A percentile compares a stretch with the other conserved stretches of the same genome.
Evolutionary conservation across 2,888 invertebrate genomes (phyloP).

Genomic region (Trachelus stipa): DNA sequence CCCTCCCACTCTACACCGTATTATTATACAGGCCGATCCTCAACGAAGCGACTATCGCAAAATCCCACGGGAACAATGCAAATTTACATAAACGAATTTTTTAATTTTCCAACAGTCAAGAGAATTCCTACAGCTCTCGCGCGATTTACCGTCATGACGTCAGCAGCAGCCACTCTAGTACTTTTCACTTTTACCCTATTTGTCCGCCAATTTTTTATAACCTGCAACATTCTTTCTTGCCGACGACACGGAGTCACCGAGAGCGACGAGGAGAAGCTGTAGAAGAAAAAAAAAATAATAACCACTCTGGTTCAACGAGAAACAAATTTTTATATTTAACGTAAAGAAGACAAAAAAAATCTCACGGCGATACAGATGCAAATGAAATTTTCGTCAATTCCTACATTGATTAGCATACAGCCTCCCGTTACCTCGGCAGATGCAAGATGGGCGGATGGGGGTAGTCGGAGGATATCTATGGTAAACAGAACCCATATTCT

Average conservation of each 20-base stretch:
- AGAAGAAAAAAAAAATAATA: too few relatives aligned
- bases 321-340: neutral
- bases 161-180: neutral
- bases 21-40: neutral
- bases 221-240: neutral
- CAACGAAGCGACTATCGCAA: constrained; percentile 9
- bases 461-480: too few relatives aligned
- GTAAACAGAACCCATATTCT: too few relatives aligned
- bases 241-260: neutral
- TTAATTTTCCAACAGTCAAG: constrained; percentile 6
- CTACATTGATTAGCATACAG: neutral
- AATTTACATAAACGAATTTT: constrained; percentile 9
- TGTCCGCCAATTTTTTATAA: neutral
- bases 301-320: too few relatives aligned
- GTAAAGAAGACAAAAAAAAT: neutral
- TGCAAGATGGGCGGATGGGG: too few relatives aligned
- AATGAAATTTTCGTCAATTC: neutral
- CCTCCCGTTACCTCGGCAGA: neutral
- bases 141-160: neutral
- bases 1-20: neutral
- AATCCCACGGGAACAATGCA: neutral
- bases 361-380: neutral
- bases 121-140: neutral
- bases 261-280: neutral
- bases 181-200: neutral